Conservation (phyloP, 2,797 vertebrate species). For the Sardinella longiceps region DNA sequence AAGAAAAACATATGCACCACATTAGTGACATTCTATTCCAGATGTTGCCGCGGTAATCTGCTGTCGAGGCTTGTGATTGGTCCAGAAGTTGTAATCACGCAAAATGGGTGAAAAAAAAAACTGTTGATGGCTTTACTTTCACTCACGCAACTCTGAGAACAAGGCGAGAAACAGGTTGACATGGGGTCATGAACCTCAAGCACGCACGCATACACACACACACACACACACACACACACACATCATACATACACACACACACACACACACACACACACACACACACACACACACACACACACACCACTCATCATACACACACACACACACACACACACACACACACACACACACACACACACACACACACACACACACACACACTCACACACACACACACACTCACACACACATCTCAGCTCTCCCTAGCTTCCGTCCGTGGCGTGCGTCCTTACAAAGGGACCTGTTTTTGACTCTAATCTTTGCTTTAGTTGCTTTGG, state of each 20-base stretch:
- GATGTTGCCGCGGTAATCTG: slow-evolving; percentile 70
- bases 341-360: not conserved
- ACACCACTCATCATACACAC: not conserved
- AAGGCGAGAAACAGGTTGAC: slow-evolving; percentile 36
- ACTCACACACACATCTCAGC: not conserved
- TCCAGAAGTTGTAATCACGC: slow-evolving; percentile 66
- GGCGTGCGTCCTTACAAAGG: not conserved
- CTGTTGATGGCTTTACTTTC: slow-evolving; percentile 57
- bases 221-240: not conserved
- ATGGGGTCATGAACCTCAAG: not conserved
- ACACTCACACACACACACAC: not conserved
- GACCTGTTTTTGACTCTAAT: slow-evolving; percentile 14
- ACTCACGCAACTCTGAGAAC: slow-evolving; percentile 17
- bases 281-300: not conserved
- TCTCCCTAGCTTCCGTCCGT: not conserved
- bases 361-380: not conserved
- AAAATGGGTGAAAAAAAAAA: slow-evolving; percentile 51
- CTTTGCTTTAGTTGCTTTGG: not conserved
- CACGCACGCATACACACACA: not conserved
- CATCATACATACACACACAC: too few species aligned
- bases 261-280: too few species aligned
- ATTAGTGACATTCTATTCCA: slow-evolving; percentile 62
- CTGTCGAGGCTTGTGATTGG: slow-evolving; percentile 56
- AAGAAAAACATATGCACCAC: slow-evolving; percentile 69
- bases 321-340: not conserved